Percentiles rank a stretch among this genome's conserved stretches.
phyloP scores from a whole-genome alignment of 2,888 invertebrate genomes.

The Phengaris alcon region DNA sequence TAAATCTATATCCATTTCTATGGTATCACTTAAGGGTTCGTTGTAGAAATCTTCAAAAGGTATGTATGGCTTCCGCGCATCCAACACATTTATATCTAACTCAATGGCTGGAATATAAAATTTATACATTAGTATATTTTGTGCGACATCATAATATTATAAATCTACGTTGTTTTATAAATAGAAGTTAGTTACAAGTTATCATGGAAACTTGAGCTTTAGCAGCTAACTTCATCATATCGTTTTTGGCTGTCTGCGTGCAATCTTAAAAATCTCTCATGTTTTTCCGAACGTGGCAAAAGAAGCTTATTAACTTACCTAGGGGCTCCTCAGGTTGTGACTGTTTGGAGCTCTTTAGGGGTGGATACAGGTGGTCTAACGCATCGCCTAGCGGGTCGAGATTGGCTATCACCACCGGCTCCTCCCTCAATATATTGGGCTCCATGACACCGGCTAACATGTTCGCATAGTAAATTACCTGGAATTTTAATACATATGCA shows the following conservation, averaged over 20 bases:
- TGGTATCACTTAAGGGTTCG: constrained; percentile 93
- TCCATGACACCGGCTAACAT: constrained; percentile 91
- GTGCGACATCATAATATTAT: too few species aligned
- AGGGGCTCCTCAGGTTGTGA: constrained; percentile 79
- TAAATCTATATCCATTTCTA: constrained; percentile 97
- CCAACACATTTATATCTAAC: constrained; percentile 86
- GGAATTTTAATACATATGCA: constrained; percentile 37
- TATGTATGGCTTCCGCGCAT: constrained; percentile 90
- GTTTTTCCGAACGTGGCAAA: too few species aligned
- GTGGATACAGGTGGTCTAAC: constrained; percentile 62
- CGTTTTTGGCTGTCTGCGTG: too few species aligned
- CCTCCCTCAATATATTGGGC: constrained; percentile 80
- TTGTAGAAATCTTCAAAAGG: constrained; percentile 96
- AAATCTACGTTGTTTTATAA: too few species aligned
- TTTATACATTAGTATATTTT: too few species aligned
- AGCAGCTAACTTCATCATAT: too few species aligned
- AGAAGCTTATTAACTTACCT: constrained; percentile 48
- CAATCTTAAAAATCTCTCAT: too few species aligned
- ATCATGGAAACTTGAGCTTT: too few species aligned
- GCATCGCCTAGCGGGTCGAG: constrained; percentile 75
- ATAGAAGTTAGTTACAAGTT: too few species aligned
- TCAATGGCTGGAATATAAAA: constrained; percentile 79
- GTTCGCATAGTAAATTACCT: constrained; percentile 93
- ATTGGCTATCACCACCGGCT: constrained; percentile 69
- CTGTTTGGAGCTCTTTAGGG: constrained; percentile 65